Base-by-base conservation (phyloP, 2,888 invertebrate species). In the Orthosia gothica region DNA sequence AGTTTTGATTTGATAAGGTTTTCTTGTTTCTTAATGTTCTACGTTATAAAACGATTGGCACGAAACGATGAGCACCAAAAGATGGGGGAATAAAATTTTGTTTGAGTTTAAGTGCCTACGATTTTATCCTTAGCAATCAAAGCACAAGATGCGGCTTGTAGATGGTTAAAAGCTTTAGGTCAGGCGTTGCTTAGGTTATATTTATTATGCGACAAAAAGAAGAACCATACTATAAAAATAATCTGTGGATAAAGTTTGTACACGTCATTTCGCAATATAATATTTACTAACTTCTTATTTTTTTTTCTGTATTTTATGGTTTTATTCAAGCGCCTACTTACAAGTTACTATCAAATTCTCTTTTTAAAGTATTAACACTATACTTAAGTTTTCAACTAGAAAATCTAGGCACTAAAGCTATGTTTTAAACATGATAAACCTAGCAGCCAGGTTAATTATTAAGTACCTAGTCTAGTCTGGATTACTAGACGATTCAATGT, bases 61-160 rank as follows among this genome's bases (percentile, higher is more conserved):
- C n/a, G n/a, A n/a, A n/a, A n/a, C n/a, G n/a, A n/a, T n/a, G n/a
- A n/a, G n/a, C n/a, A n/a, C 16, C 16, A 20, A 45, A 47, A 20
- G 12, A 16, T 26, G 7, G 12, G 2, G 18, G 9, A 12, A 59
- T 20, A 11, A 11, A 16, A 40, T 49, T 20, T 47, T n/a, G 5
- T 18, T 59, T 0, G 0, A 0, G 13, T n/a, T n/a, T 12, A 9
- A 70, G 54, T 18, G 79, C 75, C 75, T 75, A 9, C 20, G 3
- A 61, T 13, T 61, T 79, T 79, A 5, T 1, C 61, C 18, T n/a
- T 70, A 61, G 70, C 79, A 79, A 74, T 49, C 4, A 59, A 45
- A 47, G 9, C 16, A 54, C 18, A 16, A 12, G 0, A 20, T 18
- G 18, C 15, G 0, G 4, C 12, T 61, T 49, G 18, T 26, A 32